Percentiles rank a stretch among this genome's conserved stretches.
Evolutionary conservation across 1,140 invertebrate genomes (phyloP).

Genomic region (Drosophila nikananu): DNA sequence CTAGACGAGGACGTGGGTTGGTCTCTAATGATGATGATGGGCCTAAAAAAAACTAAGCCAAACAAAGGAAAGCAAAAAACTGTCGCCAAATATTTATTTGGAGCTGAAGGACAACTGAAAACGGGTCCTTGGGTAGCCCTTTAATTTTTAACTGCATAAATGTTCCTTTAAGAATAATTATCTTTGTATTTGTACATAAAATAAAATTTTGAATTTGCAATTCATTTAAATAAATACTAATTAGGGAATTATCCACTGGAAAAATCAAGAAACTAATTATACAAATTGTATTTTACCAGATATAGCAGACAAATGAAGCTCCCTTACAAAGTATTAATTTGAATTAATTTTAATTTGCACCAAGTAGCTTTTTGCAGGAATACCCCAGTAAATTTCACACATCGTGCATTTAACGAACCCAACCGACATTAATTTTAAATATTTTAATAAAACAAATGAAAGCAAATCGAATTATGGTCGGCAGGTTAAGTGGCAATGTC

Average conservation of each 20-base stretch:
- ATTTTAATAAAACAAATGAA: constrained; percentile 46
- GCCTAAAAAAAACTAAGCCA: constrained; percentile 34
- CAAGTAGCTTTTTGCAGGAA: no score
- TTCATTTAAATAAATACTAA: constrained; percentile 1
- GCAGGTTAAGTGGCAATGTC: constrained; percentile 16
- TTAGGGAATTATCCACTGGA: constrained; percentile 12
- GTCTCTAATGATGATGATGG: constrained; percentile 69
- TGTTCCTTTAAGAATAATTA: constrained; percentile 4
- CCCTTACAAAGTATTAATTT: constrained; percentile 10
- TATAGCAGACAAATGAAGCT: no score
- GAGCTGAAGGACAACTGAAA: constrained; percentile 26
- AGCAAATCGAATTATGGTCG: constrained; percentile 41
- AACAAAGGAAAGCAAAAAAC: constrained; percentile 51
- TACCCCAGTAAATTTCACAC: not conserved
- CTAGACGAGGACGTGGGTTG: constrained; percentile 55
- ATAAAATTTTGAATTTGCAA: not conserved
- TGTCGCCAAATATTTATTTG: constrained; percentile 71
- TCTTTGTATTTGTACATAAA: not conserved
- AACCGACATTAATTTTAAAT: constrained; percentile 31
- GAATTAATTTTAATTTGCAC: no score
- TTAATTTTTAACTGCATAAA: constrained; percentile 8
- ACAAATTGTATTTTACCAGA: not conserved
- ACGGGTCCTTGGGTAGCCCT: constrained; percentile 8
- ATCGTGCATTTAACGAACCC: constrained; percentile 29
- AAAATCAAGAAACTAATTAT: constrained; percentile 19